Evolutionary conservation across 2,888 invertebrate species (phyloP), one percentile per base, ranked within the genome.

Genomic region (Aleiodes leptofemur): DNA sequence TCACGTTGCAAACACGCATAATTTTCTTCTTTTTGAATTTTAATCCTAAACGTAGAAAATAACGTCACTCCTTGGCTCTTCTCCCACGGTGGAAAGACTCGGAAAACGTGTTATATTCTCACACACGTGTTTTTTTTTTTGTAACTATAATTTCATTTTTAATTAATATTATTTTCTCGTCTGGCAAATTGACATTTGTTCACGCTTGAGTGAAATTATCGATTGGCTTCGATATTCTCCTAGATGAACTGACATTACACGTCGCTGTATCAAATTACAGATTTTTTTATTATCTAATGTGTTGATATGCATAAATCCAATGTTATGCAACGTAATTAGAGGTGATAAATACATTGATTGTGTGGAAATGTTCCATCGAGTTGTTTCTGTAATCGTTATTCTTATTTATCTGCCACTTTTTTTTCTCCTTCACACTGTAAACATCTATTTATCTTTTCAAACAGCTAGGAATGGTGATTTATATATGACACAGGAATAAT

Each of bases 271-370:
- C 48, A 16, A 48, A 68, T 68, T 51, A 51, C 34, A 31, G 11
- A 48, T 11, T 68, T 16, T 68, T 50, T 51, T 23, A 68, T 68
- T 68, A 68, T 68, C 66, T 68, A 68, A 68, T 68, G 66, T 48
- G 66, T 68, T 68, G 48, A 68, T 68, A 68, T 51, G 51, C 68
- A 51, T 68, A 31, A 34, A 68, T 68, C 29, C 34, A 68, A 31
- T 51, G 51, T 68, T 51, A 68, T 68, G 68, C 51, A 68, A 68
- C 50, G 51, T 51, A 68, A 68, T 68, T 68, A 68, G 16, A 68
- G 51, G 68, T 68, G 68, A 68, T 68, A 68, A 68, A 68, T 68
- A 31, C 11, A 14, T 31, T 68, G 29, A 48, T 11, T 13, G 50
- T 29, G 34, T 68, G 64, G 48, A 64, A 64, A 43, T 23, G 23